Percentiles rank a stretch among this genome's conserved stretches.
phyloP scores from a whole-genome alignment of 1,140 invertebrate genomes.

The Bombus turneri region DNA sequence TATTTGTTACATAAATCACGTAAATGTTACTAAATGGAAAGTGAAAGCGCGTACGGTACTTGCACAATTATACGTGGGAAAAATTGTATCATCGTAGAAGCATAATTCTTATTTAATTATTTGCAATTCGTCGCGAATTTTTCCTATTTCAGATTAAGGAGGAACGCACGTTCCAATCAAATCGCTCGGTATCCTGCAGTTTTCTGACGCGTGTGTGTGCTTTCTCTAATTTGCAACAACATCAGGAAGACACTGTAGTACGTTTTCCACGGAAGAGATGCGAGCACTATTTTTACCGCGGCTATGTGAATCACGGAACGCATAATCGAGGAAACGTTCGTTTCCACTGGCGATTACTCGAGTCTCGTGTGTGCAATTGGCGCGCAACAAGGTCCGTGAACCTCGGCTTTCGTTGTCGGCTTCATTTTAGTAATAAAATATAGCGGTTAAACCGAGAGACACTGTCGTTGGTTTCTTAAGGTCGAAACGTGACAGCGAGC shows the following conservation, averaged over 20 bases:
- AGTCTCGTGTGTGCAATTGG: background rate
- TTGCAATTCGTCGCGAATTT: background rate
- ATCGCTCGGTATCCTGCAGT: background rate
- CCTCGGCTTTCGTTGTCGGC: background rate
- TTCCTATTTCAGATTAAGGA: background rate
- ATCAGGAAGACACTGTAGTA: constrained; percentile 18
- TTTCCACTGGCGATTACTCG: background rate
- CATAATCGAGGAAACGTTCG: background rate
- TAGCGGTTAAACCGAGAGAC: background rate
- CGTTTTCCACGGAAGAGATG: constrained; percentile 28
- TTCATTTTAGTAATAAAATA: background rate
- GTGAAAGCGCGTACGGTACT: background rate
- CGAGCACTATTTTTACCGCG: background rate
- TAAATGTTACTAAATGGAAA: background rate
- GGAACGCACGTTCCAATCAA: background rate
- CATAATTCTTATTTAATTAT: background rate
- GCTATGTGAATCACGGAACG: background rate
- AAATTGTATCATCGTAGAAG: background rate
- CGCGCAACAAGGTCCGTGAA: background rate
- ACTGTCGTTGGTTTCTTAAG: constrained; percentile 10
- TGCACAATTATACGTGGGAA: background rate
- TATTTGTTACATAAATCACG: background rate
- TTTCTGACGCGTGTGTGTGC: background rate
- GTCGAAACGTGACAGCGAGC: constrained; percentile 25
- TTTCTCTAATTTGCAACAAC: constrained; percentile 47